Evolutionary conservation across 1,140 invertebrate species (phyloP).

Genomic region (Zaprionus ghesquierei): DNA sequence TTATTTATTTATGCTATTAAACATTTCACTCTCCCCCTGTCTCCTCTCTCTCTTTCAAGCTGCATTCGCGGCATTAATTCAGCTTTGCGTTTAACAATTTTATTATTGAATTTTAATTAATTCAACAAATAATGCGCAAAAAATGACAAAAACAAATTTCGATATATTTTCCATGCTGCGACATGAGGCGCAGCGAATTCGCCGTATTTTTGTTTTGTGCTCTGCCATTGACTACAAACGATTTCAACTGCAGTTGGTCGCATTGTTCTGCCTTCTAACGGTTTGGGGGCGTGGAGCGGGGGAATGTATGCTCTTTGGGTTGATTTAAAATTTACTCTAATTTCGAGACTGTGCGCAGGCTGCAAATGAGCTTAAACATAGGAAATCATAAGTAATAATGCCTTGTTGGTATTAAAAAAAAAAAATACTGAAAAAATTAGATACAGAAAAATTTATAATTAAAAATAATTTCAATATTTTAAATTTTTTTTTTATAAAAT

Average conservation of each 20-base stretch:
- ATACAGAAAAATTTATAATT: no score
- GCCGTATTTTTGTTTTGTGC: neutral
- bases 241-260: neutral
- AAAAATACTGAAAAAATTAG: neutral
- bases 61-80: conserved; percentile 43
- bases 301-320: neutral
- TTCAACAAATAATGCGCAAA: conserved; percentile 62
- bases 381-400: no score
- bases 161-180: conserved; percentile 12
- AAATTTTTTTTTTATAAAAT: no score
- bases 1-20: conserved; percentile 71
- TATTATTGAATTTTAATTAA: conserved; percentile 79
- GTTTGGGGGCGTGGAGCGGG: neutral
- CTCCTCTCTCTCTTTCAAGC: neutral
- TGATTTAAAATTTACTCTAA: neutral
- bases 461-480: no score
- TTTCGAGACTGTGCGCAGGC: neutral
- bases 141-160: conserved; percentile 44
- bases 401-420: no score
- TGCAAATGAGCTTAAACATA: neutral
- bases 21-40: conserved; percentile 31
- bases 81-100: conserved; percentile 64
- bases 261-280: neutral
- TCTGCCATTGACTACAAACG: conserved; percentile 1
- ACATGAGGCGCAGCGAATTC: neutral